Conservation (phyloP, 64 coral and sea anemone species). For the Stichodactyla mertensii region DNA sequence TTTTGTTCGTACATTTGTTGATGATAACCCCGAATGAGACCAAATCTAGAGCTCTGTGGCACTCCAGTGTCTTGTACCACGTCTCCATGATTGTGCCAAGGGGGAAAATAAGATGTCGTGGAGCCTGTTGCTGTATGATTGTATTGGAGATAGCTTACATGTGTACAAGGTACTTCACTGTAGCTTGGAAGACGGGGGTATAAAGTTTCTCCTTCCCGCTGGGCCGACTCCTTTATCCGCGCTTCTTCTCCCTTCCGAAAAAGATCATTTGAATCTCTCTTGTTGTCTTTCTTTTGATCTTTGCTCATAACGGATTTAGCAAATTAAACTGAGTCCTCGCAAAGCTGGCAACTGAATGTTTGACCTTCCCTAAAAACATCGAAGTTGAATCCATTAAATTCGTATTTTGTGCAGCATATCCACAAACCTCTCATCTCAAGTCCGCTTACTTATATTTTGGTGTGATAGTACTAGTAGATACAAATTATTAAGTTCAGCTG, state of each 20-base stretch:
- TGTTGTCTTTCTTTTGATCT: not conserved
- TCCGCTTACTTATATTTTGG: not conserved
- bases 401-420: not conserved
- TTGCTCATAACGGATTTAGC: not conserved
- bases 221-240: not conserved
- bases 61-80: not conserved
- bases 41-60: constrained; percentile 45
- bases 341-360: not conserved
- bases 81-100: not conserved
- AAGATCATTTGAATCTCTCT: not conserved
- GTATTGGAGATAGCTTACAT: constrained; percentile 1
- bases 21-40: constrained; percentile 87
- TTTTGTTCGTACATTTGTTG: constrained; percentile 78
- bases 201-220: not conserved
- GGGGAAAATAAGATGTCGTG: not conserved
- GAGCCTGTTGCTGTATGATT: not conserved
- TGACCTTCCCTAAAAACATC: not conserved
- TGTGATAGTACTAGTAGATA: too few species aligned
- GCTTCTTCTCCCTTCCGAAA: not conserved
- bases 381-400: not conserved
- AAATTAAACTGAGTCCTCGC: not conserved
- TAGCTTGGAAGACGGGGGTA: not conserved
- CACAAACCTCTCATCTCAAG: not conserved
- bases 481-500: too few species aligned
- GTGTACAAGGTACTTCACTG: not conserved